Conservation (phyloP, 1,140 invertebrate genomes). For the Proales similis region DNA sequence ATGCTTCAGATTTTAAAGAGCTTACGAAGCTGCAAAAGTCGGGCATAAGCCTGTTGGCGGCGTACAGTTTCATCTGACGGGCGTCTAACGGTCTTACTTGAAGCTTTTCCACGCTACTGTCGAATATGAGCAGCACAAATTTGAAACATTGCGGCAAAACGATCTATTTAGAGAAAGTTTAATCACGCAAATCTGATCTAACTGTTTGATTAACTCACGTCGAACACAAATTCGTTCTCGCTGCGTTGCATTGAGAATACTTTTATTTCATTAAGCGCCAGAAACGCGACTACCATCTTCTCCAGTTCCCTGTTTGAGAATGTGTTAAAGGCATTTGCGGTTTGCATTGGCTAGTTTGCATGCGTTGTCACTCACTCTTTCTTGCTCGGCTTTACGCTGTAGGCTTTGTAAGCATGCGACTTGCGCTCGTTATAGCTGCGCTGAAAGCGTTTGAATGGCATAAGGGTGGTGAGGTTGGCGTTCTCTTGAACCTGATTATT, state of each 20-base stretch:
- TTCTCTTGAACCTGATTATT: constrained; percentile 32
- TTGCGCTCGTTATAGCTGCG: constrained; percentile 19
- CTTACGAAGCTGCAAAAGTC: constrained; percentile 24
- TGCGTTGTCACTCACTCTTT: constrained; percentile 12
- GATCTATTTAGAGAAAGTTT: background rate
- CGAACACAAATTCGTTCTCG: constrained; percentile 26
- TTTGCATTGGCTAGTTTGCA: too few species aligned
- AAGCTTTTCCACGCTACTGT: constrained; percentile 16
- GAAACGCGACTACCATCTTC: background rate
- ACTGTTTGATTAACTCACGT: constrained; percentile 3
- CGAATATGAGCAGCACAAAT: constrained; percentile 34
- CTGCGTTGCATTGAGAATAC: constrained; percentile 16
- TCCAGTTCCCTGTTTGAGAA: constrained; percentile 11
- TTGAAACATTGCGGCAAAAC: constrained; percentile 36
- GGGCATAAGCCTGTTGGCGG: background rate
- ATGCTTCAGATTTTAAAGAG: background rate
- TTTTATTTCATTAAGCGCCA: constrained; percentile 16
- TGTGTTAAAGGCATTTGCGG: background rate
- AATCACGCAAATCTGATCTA: background rate
- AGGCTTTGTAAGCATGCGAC: background rate
- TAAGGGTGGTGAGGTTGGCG: background rate
- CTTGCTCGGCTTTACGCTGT: background rate
- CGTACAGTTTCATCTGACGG: constrained; percentile 15
- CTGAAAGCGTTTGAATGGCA: constrained; percentile 17
- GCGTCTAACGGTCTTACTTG: constrained; percentile 23